phyloP scores from a whole-genome alignment of 2,113 vertebrate species.

The Tichodroma muraria region DNA sequence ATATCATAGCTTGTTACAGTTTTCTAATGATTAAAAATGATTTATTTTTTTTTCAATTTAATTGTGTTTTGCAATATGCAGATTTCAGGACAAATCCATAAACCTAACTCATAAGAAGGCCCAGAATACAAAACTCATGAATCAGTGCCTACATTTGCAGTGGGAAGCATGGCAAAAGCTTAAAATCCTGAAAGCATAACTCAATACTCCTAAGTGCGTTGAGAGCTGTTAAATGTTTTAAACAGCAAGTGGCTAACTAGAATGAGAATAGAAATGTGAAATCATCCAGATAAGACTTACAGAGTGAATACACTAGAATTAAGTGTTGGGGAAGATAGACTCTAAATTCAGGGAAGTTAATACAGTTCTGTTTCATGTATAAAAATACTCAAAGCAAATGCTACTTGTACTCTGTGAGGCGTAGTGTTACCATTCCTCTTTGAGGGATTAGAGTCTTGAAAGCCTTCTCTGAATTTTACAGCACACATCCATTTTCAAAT shows the following conservation, averaged over 20 bases:
- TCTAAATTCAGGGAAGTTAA: not conserved
- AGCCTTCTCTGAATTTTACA: not conserved
- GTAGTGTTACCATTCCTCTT: not conserved
- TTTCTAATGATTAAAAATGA: not conserved
- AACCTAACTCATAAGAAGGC: not conserved
- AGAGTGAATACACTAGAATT: not conserved
- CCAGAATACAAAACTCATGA: not conserved
- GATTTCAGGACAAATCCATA: not conserved
- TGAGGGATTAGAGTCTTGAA: not conserved
- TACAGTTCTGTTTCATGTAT: not conserved
- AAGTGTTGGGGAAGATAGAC: not conserved
- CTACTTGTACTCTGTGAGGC: not conserved
- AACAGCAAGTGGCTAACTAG: not conserved
- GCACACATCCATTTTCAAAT: not conserved
- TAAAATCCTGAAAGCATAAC: not conserved
- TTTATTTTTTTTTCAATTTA: not conserved
- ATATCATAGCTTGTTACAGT: not conserved
- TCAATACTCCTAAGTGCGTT: not conserved
- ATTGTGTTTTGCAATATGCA: not conserved
- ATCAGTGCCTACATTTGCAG: not conserved
- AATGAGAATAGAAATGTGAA: not conserved
- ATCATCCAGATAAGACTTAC: not conserved
- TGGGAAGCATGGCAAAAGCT: not conserved
- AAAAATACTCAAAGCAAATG: not conserved
- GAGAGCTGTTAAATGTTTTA: constrained; percentile 2